phyloP scores from a whole-genome alignment of 1,140 invertebrate species.

The Aethina tumida region DNA sequence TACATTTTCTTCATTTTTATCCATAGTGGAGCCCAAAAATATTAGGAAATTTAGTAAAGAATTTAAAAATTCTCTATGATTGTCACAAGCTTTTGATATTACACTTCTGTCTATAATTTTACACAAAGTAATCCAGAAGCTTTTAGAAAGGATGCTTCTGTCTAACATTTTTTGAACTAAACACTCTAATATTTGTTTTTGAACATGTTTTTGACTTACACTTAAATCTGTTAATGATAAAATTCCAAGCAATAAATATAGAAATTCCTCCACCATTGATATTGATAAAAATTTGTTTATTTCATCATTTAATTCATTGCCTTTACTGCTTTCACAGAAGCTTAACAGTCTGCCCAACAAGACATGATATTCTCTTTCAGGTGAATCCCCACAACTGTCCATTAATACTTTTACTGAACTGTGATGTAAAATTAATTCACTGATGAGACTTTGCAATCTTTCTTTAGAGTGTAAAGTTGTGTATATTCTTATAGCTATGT shows the following conservation, averaged over 20 bases:
- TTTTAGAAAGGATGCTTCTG: constrained; percentile 32
- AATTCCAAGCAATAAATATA: constrained; percentile 24
- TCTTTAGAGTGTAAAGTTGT: constrained; percentile 27
- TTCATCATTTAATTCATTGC: constrained; percentile 25
- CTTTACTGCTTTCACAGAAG: constrained; percentile 27
- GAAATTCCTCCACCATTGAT: constrained; percentile 28
- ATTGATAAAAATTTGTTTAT: constrained; percentile 32
- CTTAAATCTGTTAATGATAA: constrained; percentile 16
- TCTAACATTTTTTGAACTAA: constrained; percentile 38
- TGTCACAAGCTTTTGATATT: constrained; percentile 36
- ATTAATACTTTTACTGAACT: constrained; percentile 34
- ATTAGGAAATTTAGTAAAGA: constrained; percentile 44
- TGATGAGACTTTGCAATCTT: constrained; percentile 36
- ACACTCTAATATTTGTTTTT: constrained; percentile 37
- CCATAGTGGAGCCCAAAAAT: constrained; percentile 42
- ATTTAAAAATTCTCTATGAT: constrained; percentile 38
- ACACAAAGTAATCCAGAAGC: constrained; percentile 39
- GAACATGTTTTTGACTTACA: constrained; percentile 30
- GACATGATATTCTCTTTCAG: constrained; percentile 21
- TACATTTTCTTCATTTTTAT: constrained; percentile 25
- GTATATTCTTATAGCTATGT: constrained; percentile 30
- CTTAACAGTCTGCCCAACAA: constrained; percentile 32
- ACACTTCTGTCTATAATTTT: constrained; percentile 36
- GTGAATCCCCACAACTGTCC: constrained; percentile 13
- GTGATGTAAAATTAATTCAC: constrained; percentile 36